A percentile compares a stretch with the other conserved stretches of the same genome.
These are phyloP conservation scores for Drosophila paulistorum DNA, from an alignment of 1,140 invertebrate species.

Conservation along the genomic window DNA sequence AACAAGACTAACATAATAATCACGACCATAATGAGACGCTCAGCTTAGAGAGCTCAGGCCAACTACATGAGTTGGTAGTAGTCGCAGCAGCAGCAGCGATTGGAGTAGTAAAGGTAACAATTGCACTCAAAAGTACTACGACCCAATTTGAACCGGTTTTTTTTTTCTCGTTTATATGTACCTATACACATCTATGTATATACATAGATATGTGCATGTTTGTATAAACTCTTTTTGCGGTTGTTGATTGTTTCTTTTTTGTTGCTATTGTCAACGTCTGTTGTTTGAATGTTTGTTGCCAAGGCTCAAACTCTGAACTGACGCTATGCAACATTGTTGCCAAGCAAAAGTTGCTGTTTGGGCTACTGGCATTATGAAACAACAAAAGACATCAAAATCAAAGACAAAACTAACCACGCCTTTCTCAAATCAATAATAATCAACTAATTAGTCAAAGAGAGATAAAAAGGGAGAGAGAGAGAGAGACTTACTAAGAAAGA, in stretches of 20 bases:
- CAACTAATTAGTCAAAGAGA: conserved; percentile 29
- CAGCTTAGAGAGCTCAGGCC: neutral
- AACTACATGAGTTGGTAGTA: neutral
- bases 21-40: conserved; percentile 60
- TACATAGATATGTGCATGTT: conserved; percentile 31
- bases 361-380: conserved; percentile 55
- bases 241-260: conserved; percentile 1
- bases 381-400: conserved; percentile 9
- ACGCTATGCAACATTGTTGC: conserved; percentile 49
- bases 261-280: conserved; percentile 24
- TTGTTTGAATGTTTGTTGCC: conserved; percentile 36
- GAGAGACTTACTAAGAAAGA: neutral
- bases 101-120: conserved; percentile 72
- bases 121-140: conserved; percentile 81
- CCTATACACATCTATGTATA: neutral
- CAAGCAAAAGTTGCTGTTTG: conserved; percentile 48
- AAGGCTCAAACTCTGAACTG: conserved; percentile 4
- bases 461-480: neutral
- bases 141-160: conserved; percentile 79
- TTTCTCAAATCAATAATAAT: conserved; percentile 39
- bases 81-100: conserved; percentile 14
- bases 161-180: neutral
- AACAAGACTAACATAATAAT: conserved; percentile 73
- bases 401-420: conserved; percentile 36
- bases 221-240: conserved; percentile 35